Conservation (phyloP, 2,888 invertebrate genomes). For the Mamestra brassicae region DNA sequence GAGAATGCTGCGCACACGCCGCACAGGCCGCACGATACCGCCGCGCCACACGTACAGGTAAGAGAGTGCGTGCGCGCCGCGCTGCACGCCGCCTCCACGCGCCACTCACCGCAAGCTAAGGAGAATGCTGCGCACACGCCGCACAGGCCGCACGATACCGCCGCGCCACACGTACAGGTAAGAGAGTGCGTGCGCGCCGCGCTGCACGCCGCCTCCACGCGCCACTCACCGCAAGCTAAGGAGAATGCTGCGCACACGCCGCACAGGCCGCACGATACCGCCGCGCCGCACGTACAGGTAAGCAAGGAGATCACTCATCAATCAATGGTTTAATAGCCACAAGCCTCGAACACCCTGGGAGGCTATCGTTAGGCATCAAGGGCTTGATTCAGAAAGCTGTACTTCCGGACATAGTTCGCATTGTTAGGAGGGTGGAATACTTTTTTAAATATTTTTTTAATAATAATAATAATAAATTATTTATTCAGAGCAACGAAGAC, state of each 20-base stretch:
- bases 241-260: constrained; percentile 91
- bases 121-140: constrained; percentile 91
- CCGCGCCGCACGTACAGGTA: not conserved
- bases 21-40: constrained; percentile 1
- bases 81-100: constrained; percentile 93
- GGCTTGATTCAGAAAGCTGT: no score
- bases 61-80: not conserved
- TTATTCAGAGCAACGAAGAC: no score
- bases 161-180: constrained; percentile 12
- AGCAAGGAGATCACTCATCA: no score
- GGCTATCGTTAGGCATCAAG: no score
- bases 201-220: constrained; percentile 93
- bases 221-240: constrained; percentile 40
- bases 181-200: not conserved
- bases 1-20: constrained; percentile 91
- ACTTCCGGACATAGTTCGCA: no score
- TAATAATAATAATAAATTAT: no score
- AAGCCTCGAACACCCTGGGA: no score
- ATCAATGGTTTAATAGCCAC: no score
- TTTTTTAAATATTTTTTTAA: no score
- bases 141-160: constrained; percentile 1
- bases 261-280: constrained; percentile 1
- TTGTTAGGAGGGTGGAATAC: no score
- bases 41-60: constrained; percentile 12
- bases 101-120: constrained; percentile 40